phyloP scores from a whole-genome alignment of 1,140 invertebrate genomes.

The Aphaenogaster ashmeadi region DNA sequence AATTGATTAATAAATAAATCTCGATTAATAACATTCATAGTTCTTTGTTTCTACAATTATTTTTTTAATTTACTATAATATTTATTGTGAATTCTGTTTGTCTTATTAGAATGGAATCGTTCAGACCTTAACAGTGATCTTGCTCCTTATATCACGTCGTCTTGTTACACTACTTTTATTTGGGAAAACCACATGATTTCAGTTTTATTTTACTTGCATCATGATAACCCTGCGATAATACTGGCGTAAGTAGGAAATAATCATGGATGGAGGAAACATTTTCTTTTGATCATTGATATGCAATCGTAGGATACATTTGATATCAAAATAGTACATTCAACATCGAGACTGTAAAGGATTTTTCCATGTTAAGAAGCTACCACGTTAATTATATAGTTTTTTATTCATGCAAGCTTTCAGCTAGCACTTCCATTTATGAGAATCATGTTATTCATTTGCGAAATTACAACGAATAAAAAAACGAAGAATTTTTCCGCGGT shows the following conservation, averaged over 20 bases:
- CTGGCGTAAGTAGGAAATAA: neutral
- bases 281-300: neutral
- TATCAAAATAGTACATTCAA: neutral
- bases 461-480: neutral
- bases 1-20: too few relatives aligned
- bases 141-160: neutral
- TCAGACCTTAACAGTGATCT: slow-evolving; percentile 49
- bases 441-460: neutral
- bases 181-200: slow-evolving; percentile 1
- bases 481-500: neutral
- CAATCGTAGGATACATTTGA: neutral
- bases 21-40: neutral
- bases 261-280: neutral
- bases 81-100: slow-evolving; percentile 6
- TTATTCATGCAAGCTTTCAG: neutral
- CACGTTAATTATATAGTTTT: slow-evolving; percentile 16
- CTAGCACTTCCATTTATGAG: neutral
- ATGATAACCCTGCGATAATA: slow-evolving; percentile 49
- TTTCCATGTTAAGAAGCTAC: slow-evolving; percentile 9
- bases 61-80: neutral
- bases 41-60: neutral
- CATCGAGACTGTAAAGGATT: neutral
- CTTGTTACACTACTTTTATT: slow-evolving; percentile 9
- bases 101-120: slow-evolving; percentile 23
- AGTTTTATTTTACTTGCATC: neutral